These are phyloP conservation scores for Ceratina australensis DNA, from an alignment of 1,140 invertebrate genomes.

Conservation along the genomic window DNA sequence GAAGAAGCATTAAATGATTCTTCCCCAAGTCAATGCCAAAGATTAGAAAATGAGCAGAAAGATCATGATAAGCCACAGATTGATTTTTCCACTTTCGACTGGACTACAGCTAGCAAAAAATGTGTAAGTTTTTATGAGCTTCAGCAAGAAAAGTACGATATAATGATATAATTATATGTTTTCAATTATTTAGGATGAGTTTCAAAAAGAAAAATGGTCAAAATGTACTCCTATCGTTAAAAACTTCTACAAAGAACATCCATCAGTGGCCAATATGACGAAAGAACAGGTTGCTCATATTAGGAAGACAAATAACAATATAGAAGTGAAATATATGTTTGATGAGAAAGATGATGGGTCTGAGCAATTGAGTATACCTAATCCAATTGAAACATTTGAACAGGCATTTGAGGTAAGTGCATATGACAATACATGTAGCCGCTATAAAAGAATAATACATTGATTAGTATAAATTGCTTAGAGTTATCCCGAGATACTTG, in stretches of 20 bases:
- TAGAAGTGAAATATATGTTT: conserved; percentile 81
- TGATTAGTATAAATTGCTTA: conserved; percentile 50
- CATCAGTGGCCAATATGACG: conserved; percentile 84
- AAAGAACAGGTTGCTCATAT: conserved; percentile 83
- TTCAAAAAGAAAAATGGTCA: conserved; percentile 81
- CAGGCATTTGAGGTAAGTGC: conserved; percentile 85
- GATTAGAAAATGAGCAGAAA: background rate
- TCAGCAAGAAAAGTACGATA: background rate
- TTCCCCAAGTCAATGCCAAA: background rate
- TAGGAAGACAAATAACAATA: conserved; percentile 85
- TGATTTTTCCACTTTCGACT: conserved; percentile 38
- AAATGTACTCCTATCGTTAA: conserved; percentile 86
- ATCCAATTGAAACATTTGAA: conserved; percentile 91
- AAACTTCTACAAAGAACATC: conserved; percentile 92
- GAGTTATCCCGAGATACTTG: conserved; percentile 90
- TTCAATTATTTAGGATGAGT: conserved; percentile 77
- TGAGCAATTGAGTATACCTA: conserved; percentile 83
- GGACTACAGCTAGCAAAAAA: conserved; percentile 22
- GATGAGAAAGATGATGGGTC: conserved; percentile 72
- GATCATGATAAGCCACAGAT: background rate
- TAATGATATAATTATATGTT: conserved; percentile 20
- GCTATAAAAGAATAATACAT: background rate
- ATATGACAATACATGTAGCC: background rate
- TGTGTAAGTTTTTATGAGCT: conserved; percentile 54
- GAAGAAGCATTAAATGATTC: conserved; percentile 70